Base-by-base conservation (phyloP, 1,140 invertebrate species). In the Pseudomyrmex flavicornis region DNA sequence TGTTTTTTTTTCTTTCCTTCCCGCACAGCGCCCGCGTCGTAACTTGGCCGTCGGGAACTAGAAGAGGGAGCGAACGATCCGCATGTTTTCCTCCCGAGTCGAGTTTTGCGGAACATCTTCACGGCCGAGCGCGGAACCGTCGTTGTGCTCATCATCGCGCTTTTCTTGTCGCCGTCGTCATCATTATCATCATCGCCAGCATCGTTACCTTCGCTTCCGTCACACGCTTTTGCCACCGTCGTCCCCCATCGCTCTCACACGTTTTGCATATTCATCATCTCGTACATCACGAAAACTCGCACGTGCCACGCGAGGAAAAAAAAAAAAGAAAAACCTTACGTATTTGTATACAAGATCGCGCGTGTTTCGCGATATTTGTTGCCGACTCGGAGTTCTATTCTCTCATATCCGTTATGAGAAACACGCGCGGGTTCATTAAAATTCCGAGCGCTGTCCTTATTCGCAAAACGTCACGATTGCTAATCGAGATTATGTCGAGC, bases 1-100 rank as follows among this genome's bases (percentile, higher is more conserved):
- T 74, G 10, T 52, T 17, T 56, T 26, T 61, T 58, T 85, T 82
- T 86, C 26, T 83, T 91, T 90, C 7, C 15, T 3, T 3, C 20
- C 10, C 15, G 12, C n/a, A 22, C 85, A 92, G 91, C 90, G 20
- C 90, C 91, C 62, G 87, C 89, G 62, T 91, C 91, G 90, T 92
- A 92, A 92, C 87, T 88, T 83, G 70, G 59, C 26, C 76, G 70
- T 26, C 26, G 26, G 26, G 56, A 76, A 75, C 56, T 56, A 54
- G 46, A 86, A 84, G 22, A 50, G 65, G 17, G 77, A 80, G 85
- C 74, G 82, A 86, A 80, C 83, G 85, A 77, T 85, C 65, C 65
- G 63, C 77, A 76, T 79, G 87, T 79, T 88, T 89, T 82, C 76
- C 87, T 85, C 82, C 89, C 84, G 88, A 82, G 89, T 88, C 85